Evolutionary conservation across 2,113 vertebrate genomes (phyloP).

Genomic region (Marmota flaviventris): DNA sequence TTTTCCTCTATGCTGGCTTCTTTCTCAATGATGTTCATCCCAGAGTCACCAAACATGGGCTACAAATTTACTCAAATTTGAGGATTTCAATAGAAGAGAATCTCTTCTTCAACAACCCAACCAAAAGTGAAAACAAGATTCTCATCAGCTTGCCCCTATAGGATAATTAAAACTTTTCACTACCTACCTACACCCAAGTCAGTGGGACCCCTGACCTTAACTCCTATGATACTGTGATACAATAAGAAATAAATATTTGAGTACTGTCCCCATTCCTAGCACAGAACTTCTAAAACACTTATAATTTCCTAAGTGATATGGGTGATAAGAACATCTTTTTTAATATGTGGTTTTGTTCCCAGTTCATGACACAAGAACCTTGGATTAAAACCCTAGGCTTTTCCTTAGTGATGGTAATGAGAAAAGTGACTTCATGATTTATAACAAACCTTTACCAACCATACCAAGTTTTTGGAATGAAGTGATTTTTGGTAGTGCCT

Average conservation of each 20-base stretch:
- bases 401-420: not conserved
- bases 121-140: not conserved
- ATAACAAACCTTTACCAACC: not conserved
- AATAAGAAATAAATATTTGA: not conserved
- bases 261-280: not conserved
- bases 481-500: too few species aligned
- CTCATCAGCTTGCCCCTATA: not conserved
- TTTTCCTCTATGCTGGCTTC: not conserved
- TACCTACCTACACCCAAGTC: not conserved
- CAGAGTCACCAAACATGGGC: not conserved
- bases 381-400: not conserved
- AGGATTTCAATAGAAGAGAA: not conserved
- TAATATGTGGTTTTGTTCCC: not conserved
- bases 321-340: not conserved
- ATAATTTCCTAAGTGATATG: not conserved
- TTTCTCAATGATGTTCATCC: not conserved
- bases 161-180: not conserved
- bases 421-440: not conserved
- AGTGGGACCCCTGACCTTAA: not conserved
- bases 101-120: not conserved
- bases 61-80: not conserved
- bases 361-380: not conserved
- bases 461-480: too few species aligned
- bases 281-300: not conserved
- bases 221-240: not conserved